Evolutionary conservation across 2,797 vertebrate species (phyloP).

Genomic region (Pseudomugil tenellus): DNA sequence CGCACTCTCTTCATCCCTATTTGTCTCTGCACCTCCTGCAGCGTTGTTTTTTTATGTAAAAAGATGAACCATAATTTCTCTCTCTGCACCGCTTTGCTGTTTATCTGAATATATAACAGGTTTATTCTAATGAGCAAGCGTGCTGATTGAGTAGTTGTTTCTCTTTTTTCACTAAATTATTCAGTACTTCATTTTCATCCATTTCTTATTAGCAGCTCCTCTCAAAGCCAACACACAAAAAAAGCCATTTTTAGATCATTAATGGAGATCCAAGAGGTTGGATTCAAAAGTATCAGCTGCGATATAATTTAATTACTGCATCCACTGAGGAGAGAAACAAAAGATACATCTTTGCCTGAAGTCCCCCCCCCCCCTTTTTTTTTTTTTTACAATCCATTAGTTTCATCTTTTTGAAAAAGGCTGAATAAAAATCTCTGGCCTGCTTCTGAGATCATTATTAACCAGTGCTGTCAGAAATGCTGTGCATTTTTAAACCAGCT

Average conservation of each 20-base stretch:
- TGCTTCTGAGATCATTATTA: slow-evolving; percentile 76
- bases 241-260: slow-evolving; percentile 54
- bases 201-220: slow-evolving; percentile 48
- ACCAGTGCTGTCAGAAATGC: slow-evolving; percentile 56
- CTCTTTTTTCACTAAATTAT: slow-evolving; percentile 5
- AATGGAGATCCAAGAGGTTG: slow-evolving; percentile 21
- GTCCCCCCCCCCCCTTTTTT: slow-evolving; percentile 20
- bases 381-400: slow-evolving; percentile 44
- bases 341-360: slow-evolving; percentile 61
- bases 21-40: slow-evolving; percentile 23
- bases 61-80: slow-evolving; percentile 43
- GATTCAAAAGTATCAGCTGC: slow-evolving; percentile 64
- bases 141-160: slow-evolving; percentile 35
- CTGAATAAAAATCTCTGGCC: slow-evolving; percentile 39
- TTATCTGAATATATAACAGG: slow-evolving; percentile 55
- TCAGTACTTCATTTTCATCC: slow-evolving; percentile 28
- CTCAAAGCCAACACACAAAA: slow-evolving; percentile 57
- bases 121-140: slow-evolving; percentile 39
- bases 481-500: slow-evolving; percentile 57
- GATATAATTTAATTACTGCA: slow-evolving; percentile 67
- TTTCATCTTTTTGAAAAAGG: slow-evolving; percentile 39
- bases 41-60: slow-evolving; percentile 40
- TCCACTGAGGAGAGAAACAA: slow-evolving; percentile 53
- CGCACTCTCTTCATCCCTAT: slow-evolving; percentile 6
- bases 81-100: slow-evolving; percentile 45